Base-by-base conservation (phyloP, 2,888 invertebrate species). In the Platynereis dumerilii region DNA sequence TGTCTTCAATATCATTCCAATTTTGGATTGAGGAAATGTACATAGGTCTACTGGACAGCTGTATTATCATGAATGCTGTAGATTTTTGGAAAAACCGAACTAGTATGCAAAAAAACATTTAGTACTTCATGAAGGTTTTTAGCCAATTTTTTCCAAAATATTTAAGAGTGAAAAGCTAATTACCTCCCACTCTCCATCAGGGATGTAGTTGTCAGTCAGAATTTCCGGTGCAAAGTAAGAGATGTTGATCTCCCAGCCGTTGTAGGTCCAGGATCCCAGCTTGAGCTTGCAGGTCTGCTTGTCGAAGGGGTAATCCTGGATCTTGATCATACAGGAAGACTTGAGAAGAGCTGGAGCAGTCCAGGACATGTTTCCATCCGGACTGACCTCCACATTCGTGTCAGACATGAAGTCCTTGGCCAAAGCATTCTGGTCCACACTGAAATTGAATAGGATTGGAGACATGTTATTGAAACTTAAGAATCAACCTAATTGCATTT, bases 341-440 rank as follows among this genome's bases (percentile, higher is more conserved):
- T 48, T 48, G 7, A 48, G 48, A 5, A 48, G 48, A 22, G 48
- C 48, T 5, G 48, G 48, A 48, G 48, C 48, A 12, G 48, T 48
- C 48, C 48, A 48, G 20, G 48, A 48, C 22, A 48, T 22, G 20
- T 48, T 22, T n/a, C 48, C 48, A 48, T 48, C 22, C 7, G n/a
- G 48, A n/a, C 20, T 20, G 48, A 48, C 48, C 17, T 48, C 48
- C 7, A 22, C 48, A 22, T 48, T 48, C 7, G 48, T 48, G 48
- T 48, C 48, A n/a, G 48, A n/a, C 48, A 48, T 48, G 48, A 48
- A 48, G 48, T 48, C 48, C n/a, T 22, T n/a, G n/a, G 48, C 48
- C 3, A 48, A 7, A 7, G 22, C 20, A n/a, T 48, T 22, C 7
- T n/a, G n/a, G 22, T 48, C 48, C 10, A 48, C 48, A 48, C 48